Evolutionary conservation across 2,888 invertebrate species (phyloP), one percentile per base, ranked within the genome.

Genomic region (Hedya salicella): DNA sequence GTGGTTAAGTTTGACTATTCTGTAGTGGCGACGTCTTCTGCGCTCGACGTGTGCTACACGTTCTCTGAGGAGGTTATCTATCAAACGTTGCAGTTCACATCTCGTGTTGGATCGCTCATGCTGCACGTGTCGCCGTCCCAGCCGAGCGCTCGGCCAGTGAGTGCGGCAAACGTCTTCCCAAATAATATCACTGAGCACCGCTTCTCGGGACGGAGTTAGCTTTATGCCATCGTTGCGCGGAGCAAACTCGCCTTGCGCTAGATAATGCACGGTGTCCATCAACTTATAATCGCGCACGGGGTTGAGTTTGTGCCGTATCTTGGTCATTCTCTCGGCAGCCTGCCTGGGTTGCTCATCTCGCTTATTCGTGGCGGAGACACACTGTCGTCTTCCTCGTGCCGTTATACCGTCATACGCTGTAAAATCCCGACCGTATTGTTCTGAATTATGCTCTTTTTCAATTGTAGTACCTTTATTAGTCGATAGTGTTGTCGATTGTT

Each of bases 141-240:
- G 77, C 1, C 91, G 80, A 19, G 89, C 81, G 49, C 83, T 88
- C 1, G 92, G 92, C 92, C 92, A 92, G 69, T 91, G 92, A 3
- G 92, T 91, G 25, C 92, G 85, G 75, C 91, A 92, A 13, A 92
- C 92, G 68, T 92, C 92, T 76, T 92, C 92, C 84, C 88, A 92
- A 72, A 92, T 92, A 16, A 92, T 92, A 60, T 92, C 92, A 71
- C 92, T 92, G 30, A 92, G 80, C 13, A 92, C 92, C 14, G 89
- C 92, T 82, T 92, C 92, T 64, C 92, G 77, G 1, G 92, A 92
- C 6, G 90, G 88, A 44, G 92, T 92, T 32, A 92, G 69, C 73
- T 92, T 92, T 56, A 92, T 91, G 4, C 92, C 92, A 68, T 92
- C 92, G 64, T 92, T 90, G 0, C 92, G 85, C 1, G 92, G 92